Percentiles rank a stretch among this genome's conserved stretches.
Evolutionary conservation across 2,888 invertebrate genomes (phyloP).

Genomic region (Spisula subtruncata): DNA sequence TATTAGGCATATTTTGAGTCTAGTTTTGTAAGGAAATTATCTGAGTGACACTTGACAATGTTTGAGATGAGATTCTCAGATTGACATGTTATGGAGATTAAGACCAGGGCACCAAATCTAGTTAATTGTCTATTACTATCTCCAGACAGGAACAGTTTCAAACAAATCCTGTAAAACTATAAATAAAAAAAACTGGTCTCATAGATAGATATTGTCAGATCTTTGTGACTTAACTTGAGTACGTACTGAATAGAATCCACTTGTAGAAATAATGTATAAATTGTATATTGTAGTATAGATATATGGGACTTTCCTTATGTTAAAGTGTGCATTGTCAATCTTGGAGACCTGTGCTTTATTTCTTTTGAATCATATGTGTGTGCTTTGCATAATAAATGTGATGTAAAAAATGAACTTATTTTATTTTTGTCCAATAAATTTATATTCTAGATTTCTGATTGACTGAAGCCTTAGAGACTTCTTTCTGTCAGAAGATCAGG

Average conservation of each 20-base stretch:
- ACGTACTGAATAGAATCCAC: not conserved
- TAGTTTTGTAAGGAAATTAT: too few relatives aligned
- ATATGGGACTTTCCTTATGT: not conserved
- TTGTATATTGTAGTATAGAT: not conserved
- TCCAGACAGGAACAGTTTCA: too few relatives aligned
- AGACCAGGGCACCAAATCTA: too few relatives aligned
- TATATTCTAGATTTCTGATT: not conserved
- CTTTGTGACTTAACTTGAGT: not conserved
- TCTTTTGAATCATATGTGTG: conserved; percentile 20
- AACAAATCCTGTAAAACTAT: too few relatives aligned
- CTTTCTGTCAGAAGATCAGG: not conserved
- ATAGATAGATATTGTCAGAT: not conserved
- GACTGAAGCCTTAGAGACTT: not conserved
- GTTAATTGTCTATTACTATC: too few relatives aligned
- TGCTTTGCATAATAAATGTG: conserved; percentile 18
- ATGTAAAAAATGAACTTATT: not conserved
- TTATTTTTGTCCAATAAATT: not conserved
- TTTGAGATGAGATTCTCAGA: too few relatives aligned
- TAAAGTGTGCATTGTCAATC: not conserved
- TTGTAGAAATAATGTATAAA: not conserved
- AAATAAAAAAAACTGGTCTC: too few relatives aligned
- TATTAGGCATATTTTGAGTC: too few relatives aligned
- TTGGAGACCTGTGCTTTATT: not conserved
- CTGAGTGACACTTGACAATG: too few relatives aligned
- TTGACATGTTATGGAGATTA: too few relatives aligned